Base-by-base conservation (phyloP, 37 sponge, comb jelly and placozoan genomes). In the Theonella swinhoei region DNA sequence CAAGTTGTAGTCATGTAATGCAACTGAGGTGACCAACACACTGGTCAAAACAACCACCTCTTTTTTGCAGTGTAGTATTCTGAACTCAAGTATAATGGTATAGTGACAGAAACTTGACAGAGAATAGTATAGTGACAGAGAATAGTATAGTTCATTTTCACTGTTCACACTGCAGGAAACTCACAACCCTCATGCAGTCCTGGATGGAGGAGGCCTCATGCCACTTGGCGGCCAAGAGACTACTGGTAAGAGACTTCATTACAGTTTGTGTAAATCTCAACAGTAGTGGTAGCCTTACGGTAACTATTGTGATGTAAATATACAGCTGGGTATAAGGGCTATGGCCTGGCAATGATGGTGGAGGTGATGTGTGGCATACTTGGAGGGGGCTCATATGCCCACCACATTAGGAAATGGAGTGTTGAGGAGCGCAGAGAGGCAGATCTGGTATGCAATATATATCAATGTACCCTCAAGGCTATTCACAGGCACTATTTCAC, bases 321-420 rank as follows among this genome's bases (percentile, higher is more conserved):
- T 28, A 63, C 9, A 73, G 86, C 80, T 68, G 97, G 97, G 19
- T 97, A 97, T 87, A 97, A 97, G 60, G 97, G 97, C 30, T 94
- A 94, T 63, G 97, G 95, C 1, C 81, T 97, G 69, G 91, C 84
- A 32, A 89, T 87, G 76, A 94, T 92, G 93, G 97, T 97, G 68
- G 97, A 97, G 64, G 64, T 94, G 59, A 65, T 97, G 42, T 91
- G 97, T 75, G 97, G 97, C 19, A 79, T 94, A 26, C 77, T 97
- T 41, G 70, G 93, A 39, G 97, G 95, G 0, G 88, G 95, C 2
- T 65, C 85, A 4, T 97, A 80, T 77, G 95, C 77, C 24, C 75
- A 81, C 19, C 85, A 90, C 75, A 85, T 97, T 25, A 47, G 95
- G 28, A 78, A 64, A 24, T 97, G 95, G 95, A 63, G 40, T 23